phyloP scores from a whole-genome alignment of 1,140 invertebrate genomes.

The Neodiprion pinetum region DNA sequence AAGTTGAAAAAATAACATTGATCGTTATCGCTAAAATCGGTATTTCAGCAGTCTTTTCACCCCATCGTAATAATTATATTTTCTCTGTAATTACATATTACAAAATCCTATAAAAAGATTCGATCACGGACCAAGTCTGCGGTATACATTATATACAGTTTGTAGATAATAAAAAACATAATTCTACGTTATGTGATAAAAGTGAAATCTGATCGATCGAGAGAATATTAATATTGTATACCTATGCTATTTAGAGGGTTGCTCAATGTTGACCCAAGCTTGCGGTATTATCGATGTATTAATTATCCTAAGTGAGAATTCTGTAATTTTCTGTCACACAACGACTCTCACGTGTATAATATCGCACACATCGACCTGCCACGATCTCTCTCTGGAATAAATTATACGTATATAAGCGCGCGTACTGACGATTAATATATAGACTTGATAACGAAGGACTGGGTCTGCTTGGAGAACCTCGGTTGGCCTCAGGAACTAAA shows the following conservation, averaged over 20 bases:
- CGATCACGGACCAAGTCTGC: constrained; percentile 3
- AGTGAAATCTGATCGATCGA: background rate
- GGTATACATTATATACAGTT: too few relatives aligned
- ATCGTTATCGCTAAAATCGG: background rate
- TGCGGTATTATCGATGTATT: constrained; percentile 17
- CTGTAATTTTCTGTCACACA: constrained; percentile 17
- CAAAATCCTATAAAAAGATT: background rate
- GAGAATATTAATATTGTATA: background rate
- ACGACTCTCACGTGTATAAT: constrained; percentile 35
- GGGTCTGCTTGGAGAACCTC: constrained; percentile 42
- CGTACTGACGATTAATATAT: constrained; percentile 31
- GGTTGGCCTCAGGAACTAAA: constrained; percentile 54
- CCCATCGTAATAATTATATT: background rate
- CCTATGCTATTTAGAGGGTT: background rate
- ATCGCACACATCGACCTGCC: background rate
- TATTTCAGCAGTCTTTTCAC: background rate
- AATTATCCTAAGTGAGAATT: constrained; percentile 26
- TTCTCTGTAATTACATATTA: background rate
- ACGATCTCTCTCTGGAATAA: background rate
- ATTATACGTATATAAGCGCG: background rate
- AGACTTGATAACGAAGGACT: background rate
- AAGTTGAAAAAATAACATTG: too few relatives aligned
- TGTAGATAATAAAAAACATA: too few relatives aligned
- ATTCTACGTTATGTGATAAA: background rate
- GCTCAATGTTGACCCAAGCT: background rate